Conservation (phyloP, 2,113 vertebrate genomes). For the Amblyopsis rosae region DNA sequence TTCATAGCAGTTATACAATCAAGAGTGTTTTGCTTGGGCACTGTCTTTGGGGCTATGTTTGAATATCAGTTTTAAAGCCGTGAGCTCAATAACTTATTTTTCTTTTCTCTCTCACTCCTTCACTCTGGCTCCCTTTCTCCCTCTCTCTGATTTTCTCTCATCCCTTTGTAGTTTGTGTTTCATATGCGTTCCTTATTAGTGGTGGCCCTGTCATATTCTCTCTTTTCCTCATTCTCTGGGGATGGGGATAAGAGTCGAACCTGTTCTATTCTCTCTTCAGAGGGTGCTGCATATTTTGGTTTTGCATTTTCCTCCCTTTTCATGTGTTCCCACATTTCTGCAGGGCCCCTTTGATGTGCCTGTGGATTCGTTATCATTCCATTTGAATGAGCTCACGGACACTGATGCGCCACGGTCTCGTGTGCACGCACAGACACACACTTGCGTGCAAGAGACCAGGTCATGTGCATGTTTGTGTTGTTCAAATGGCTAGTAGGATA, state of each 20-base stretch:
- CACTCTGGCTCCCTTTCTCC: constrained; percentile 33
- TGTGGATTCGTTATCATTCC: constrained; percentile 91
- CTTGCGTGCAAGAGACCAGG: background rate
- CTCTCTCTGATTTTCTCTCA: background rate
- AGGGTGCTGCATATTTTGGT: constrained; percentile 91
- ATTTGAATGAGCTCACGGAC: constrained; percentile 82
- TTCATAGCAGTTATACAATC: too few species aligned
- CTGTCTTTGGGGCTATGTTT: too few species aligned
- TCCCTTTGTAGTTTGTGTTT: background rate
- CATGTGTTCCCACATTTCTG: constrained; percentile 73
- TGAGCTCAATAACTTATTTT: constrained; percentile 38
- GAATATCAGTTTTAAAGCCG: constrained; percentile 47
- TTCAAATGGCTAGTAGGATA: constrained; percentile 39
- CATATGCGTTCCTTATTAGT: background rate
- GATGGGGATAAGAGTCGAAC: constrained; percentile 65
- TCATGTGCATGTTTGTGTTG: background rate
- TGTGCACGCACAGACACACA: constrained; percentile 32
- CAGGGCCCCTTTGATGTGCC: constrained; percentile 85
- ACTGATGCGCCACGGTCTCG: constrained; percentile 49
- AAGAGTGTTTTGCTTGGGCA: too few species aligned
- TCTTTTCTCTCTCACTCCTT: constrained; percentile 5
- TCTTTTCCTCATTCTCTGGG: constrained; percentile 57
- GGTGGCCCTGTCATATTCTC: constrained; percentile 52
- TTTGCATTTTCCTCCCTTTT: constrained; percentile 82
- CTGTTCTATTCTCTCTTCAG: constrained; percentile 81